Evolutionary conservation across 2,113 vertebrate genomes (phyloP), one percentile per base, ranked within the genome.

Genomic region (Mormyrus iriodes): DNA sequence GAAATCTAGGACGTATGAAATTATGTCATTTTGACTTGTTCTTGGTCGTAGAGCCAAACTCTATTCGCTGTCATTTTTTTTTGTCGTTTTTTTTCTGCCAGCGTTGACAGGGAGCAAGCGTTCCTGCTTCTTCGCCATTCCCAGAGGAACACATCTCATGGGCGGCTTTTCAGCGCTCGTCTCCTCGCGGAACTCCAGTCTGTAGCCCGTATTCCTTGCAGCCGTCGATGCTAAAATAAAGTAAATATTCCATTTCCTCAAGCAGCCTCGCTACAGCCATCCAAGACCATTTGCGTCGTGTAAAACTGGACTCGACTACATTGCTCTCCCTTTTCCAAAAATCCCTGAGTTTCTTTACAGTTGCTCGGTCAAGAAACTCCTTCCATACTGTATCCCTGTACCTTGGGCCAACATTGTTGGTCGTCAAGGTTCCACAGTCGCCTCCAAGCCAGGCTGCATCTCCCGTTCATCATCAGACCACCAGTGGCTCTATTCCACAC

Each of bases 11-110:
- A 85, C 48, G 48, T 76, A 88, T 92, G 90, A 89, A 86, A 82
- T 55, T 55, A n/a, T 94, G 92, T 65, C 88, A 88, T 91, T 93
- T 92, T 90, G 92, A 93, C 90, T 92, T 65, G 58, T 86, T 85
- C 52, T 55, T 89, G 90, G 79, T 19, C 31, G 55, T 35, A 42
- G 52, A 90, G 89, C 90, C 90, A 91, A 89, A 52, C 53, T 46
- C 84, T 24, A 91, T 88, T 91, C 90, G 90, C 35, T 31, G 2
- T 76, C 51, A 17, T 17, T 35, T 76, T 79, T 93, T 92, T 90
- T 90, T 93, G n/a, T n/a, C n/a, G n/a, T n/a, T 92, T 93, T 93
- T 90, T 27, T 89, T 76, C 90, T 89, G 88, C 55, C 89, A 88
- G 65, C 84, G 89, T 88, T 89, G 83, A 89, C 90, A 91, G 89